Evolutionary conservation across 2,113 vertebrate genomes (phyloP).

Genomic region (Spilogale gracilis): DNA sequence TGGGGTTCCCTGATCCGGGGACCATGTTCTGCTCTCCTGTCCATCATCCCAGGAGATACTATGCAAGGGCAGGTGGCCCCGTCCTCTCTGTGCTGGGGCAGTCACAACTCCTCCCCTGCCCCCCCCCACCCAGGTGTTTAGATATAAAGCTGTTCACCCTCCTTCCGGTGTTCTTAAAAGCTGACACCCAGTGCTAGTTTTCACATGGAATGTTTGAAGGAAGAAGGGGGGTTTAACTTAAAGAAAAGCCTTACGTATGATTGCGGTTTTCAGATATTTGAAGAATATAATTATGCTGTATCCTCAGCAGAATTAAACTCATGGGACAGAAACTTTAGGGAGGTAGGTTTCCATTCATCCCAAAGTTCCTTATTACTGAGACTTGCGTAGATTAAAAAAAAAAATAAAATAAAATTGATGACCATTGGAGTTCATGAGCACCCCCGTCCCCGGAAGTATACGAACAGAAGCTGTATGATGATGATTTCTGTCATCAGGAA

Average conservation of each 20-base stretch:
- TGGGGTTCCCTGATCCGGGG: not conserved
- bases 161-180: too few species aligned
- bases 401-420: not conserved
- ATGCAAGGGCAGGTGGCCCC: not conserved
- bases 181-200: too few species aligned
- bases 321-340: not conserved
- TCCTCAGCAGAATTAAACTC: slow-evolving; percentile 9
- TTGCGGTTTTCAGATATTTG: not conserved
- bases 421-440: not conserved
- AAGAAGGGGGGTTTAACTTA: not conserved
- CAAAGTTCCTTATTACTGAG: not conserved
- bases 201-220: not conserved
- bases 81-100: not conserved
- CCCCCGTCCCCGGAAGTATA: not conserved
- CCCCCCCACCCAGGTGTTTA: too few species aligned
- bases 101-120: not conserved
- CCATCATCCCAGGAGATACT: not conserved
- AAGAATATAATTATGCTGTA: not conserved
- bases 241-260: not conserved
- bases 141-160: too few species aligned
- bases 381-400: not conserved
- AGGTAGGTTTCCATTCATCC: not conserved
- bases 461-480: not conserved
- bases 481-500: rapidly evolving
- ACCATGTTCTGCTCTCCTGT: not conserved